Evolutionary conservation across 23 tunicate species (phyloP).

Genomic region (Ciona savignyi): DNA sequence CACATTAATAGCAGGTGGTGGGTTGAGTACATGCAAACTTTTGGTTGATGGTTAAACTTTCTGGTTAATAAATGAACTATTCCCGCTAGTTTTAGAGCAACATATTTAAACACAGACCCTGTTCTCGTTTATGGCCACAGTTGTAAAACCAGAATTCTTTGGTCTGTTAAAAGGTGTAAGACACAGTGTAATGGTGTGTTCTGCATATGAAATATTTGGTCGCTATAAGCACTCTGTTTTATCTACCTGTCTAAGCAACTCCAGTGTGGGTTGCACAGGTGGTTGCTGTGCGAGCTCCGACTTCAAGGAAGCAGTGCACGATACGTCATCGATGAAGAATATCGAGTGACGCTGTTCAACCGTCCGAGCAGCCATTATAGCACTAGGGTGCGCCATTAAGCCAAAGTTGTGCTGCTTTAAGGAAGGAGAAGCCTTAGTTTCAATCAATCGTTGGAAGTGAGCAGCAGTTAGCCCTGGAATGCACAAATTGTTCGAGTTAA

Average conservation of each 20-base stretch:
- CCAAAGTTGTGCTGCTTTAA: conserved; percentile 76
- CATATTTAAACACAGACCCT: too few species aligned
- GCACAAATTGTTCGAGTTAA: too few species aligned
- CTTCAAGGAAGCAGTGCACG: conserved; percentile 12
- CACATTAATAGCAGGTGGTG: too few species aligned
- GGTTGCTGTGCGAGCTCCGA: background rate
- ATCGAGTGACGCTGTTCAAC: background rate
- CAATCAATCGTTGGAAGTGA: conserved; percentile 65
- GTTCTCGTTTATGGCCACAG: too few species aligned
- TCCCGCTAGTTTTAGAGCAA: too few species aligned
- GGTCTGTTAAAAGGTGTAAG: too few species aligned
- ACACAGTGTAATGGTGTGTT: too few species aligned
- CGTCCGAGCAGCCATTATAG: conserved; percentile 54
- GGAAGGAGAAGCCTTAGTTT: conserved; percentile 51
- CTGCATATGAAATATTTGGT: too few species aligned
- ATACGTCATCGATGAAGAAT: conserved; percentile 76
- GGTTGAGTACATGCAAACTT: too few species aligned
- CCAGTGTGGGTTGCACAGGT: conserved; percentile 36
- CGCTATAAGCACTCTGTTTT: too few species aligned
- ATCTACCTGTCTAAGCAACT: conserved; percentile 65
- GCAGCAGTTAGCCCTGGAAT: conserved; percentile 41
- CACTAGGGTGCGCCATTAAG: conserved; percentile 92
- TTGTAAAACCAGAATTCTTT: background rate
- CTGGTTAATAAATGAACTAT: too few species aligned
- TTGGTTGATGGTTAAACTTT: too few species aligned